Evolutionary conservation across 2,888 invertebrate species (phyloP).

Genomic region (Leptopilina drosophilae): DNA sequence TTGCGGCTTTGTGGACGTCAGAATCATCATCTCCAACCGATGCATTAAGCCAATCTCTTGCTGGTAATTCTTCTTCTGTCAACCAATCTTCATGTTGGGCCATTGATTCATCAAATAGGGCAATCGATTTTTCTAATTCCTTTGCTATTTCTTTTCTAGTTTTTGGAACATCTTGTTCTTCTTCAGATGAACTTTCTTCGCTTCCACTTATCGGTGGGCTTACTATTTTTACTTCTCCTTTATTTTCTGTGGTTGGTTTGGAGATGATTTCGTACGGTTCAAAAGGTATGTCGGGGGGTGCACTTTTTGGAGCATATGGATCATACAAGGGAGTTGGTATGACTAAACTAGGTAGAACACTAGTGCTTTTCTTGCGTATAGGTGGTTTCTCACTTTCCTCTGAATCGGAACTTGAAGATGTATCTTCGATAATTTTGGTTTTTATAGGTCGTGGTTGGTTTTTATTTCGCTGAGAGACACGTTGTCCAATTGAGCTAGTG

Average conservation of each 20-base stretch:
- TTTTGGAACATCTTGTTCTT: neutral
- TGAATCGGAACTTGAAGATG: no score
- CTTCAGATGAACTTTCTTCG: neutral
- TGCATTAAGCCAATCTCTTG: neutral
- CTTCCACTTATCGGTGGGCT: neutral
- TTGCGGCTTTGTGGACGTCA: neutral
- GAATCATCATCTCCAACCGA: neutral
- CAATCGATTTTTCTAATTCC: no score
- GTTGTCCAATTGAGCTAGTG: no score
- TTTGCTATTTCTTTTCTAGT: no score
- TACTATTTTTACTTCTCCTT: neutral
- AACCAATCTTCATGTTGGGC: neutral
- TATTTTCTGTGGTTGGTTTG: neutral
- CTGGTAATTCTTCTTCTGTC: no score
- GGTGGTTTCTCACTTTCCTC: no score
- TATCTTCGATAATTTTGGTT: no score
- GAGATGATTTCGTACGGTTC: neutral
- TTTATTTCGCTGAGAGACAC: no score
- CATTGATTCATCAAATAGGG: neutral
- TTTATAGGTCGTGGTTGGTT: no score
- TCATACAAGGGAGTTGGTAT: neutral
- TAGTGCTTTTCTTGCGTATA: neutral
- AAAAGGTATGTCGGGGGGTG: neutral
- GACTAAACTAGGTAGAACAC: neutral
- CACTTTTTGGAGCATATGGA: neutral